Base-by-base conservation (phyloP, 1,140 invertebrate genomes). In the Anoplophora glabripennis region DNA sequence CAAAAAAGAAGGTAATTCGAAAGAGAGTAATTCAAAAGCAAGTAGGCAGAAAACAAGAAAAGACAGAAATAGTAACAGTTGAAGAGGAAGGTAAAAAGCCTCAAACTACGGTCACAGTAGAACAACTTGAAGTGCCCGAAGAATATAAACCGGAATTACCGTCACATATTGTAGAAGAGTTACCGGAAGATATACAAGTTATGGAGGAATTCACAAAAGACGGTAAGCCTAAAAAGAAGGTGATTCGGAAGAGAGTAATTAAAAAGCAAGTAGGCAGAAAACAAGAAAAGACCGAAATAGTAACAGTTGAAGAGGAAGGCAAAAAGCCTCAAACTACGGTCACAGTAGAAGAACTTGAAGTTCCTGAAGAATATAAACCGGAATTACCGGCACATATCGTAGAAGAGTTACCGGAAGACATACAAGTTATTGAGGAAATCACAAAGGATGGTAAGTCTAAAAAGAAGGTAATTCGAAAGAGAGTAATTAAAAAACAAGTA, bases 41-140 rank as follows among this genome's bases (percentile, higher is more conserved):
- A 55, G 64, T 57, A 64, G 66, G 41, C 53, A 21, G 44, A 40
- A 63, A 48, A 41, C 37, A 60, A 45, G 45, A 57, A 58, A 47
- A 34, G 44, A 61, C 57, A 3, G 38, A 63, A 59, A 45, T 55
- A 45, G 56, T 77, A 21, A 78, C 79, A n/a, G 68, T 77, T 35
- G 74, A 78, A 68, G 75, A 77, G 65, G 76, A 79, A 55, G 74
- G 75, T 36, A 69, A 72, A 36, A 37, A 72, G 3, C 56, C 53
- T n/a, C 7, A 55, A 46, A 66, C 72, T 0, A 68, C 69, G 18
- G n/a, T 72, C 10, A 52, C 52, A 15, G 14, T 46, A 3, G 72
- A 56, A 69, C 48, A 59, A 41, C 21, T 54, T 1, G 9, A 11
- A 10, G 3, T 18, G 3, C 42, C 42, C 5, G 28, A 41, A 5